A percentile compares a stretch with the other conserved stretches of the same genome.
These are phyloP conservation scores for Aix galericulata DNA, from an alignment of 2,113 vertebrate genomes.

Conservation along the genomic window DNA sequence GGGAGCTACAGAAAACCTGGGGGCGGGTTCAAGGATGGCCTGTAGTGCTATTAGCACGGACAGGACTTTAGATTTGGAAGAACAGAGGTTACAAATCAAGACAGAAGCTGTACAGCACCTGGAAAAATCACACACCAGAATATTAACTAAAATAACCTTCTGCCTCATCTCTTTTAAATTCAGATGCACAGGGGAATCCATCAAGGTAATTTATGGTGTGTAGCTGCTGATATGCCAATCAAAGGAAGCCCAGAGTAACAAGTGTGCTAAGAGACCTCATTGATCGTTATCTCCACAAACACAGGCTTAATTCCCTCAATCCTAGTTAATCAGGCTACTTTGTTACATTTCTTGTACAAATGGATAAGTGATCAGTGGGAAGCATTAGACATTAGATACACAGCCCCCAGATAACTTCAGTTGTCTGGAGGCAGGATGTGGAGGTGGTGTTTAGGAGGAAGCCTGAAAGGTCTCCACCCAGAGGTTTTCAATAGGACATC, in stretches of 20 bases:
- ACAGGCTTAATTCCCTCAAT: conserved; percentile 42
- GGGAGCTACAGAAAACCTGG: not conserved
- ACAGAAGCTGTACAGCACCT: conserved; percentile 12
- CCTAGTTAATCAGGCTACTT: conserved; percentile 29
- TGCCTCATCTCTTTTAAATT: conserved; percentile 51
- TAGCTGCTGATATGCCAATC: conserved; percentile 48
- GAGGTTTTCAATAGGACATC: not conserved
- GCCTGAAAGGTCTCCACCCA: not conserved
- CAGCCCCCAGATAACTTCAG: not conserved
- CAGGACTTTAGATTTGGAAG: not conserved
- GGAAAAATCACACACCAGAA: conserved; percentile 6
- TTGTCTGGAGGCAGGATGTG: not conserved
- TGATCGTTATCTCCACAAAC: conserved; percentile 38
- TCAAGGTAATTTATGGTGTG: conserved; percentile 52
- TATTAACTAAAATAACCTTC: conserved; percentile 50
- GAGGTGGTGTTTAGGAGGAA: not conserved
- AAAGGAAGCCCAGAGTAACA: conserved; percentile 54
- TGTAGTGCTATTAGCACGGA: not conserved
- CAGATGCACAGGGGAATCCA: conserved; percentile 49
- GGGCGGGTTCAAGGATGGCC: not conserved
- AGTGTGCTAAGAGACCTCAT: conserved; percentile 43
- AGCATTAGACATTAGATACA: not conserved
- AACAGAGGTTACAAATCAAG: not conserved
- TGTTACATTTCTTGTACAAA: conserved; percentile 2
- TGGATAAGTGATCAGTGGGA: not conserved